phyloP scores from a whole-genome alignment of 2,888 invertebrate genomes.

The Podabrus alpinus region DNA sequence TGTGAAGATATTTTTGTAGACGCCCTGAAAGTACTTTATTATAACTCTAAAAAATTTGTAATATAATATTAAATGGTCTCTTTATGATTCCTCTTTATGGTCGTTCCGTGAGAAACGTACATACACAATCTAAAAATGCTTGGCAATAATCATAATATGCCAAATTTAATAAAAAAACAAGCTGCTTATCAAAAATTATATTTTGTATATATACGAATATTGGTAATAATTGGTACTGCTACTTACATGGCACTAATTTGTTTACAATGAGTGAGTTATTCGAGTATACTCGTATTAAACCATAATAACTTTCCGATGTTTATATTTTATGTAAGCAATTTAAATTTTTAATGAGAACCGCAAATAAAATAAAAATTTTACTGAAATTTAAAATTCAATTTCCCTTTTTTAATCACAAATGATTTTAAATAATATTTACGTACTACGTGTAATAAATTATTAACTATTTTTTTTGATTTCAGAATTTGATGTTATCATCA shows the following conservation, averaged over 20 bases:
- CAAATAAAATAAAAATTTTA: background rate
- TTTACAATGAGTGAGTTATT: background rate
- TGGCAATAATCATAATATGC: background rate
- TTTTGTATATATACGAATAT: no score
- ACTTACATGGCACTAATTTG: no score
- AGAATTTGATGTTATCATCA: background rate
- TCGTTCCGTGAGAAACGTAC: background rate
- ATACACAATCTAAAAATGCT: background rate
- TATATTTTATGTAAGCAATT: background rate
- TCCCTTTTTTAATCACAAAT: background rate
- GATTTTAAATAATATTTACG: background rate
- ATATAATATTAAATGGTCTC: background rate
- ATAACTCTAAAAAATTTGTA: background rate
- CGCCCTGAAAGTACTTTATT: background rate
- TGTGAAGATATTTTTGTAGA: background rate
- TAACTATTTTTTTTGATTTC: background rate
- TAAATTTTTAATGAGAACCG: background rate
- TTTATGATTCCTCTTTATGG: background rate
- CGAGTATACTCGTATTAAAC: background rate
- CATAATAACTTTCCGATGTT: background rate
- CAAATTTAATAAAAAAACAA: background rate
- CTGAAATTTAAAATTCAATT: background rate
- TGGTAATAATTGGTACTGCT: no score
- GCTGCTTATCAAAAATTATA: background rate
- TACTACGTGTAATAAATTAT: background rate